These are phyloP conservation scores for Pseudopipra pipra DNA, from an alignment of 2,113 vertebrate genomes.

Conservation along the genomic window DNA sequence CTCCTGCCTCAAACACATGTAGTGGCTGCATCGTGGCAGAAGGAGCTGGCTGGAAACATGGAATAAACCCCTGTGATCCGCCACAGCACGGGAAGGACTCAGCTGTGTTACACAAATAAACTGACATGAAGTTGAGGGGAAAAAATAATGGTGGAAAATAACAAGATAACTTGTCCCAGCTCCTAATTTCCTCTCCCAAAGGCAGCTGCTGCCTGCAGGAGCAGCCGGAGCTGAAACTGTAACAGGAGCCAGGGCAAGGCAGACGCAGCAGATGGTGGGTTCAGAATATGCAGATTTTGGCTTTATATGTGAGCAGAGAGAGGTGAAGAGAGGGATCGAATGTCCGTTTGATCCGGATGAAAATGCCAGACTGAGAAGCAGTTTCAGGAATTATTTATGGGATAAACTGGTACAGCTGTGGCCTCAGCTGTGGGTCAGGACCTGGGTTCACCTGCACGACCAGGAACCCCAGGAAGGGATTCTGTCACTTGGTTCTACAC, in stretches of 20 bases:
- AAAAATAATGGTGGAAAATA: background rate
- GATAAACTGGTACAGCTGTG: background rate
- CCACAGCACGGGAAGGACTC: fast-evolving
- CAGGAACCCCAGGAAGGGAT: background rate
- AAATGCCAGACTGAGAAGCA: background rate
- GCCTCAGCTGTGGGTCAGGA: background rate
- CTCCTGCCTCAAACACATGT: fast-evolving
- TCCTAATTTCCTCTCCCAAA: background rate
- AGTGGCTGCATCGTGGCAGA: background rate
- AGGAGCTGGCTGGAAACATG: background rate
- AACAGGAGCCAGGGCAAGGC: background rate
- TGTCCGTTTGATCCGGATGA: background rate
- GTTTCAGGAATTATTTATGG: background rate
- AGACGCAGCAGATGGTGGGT: background rate
- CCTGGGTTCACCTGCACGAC: background rate
- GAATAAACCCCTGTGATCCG: background rate
- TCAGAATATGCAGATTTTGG: background rate
- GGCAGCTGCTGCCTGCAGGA: background rate
- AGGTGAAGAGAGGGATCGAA: background rate
- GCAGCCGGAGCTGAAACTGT: background rate
- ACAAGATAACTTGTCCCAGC: background rate
- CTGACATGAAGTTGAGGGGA: background rate
- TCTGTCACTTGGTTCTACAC: background rate
- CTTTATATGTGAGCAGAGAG: background rate
- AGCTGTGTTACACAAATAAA: background rate